Evolutionary conservation across 2,888 invertebrate species (phyloP).

Genomic region (Luffia ferchaultella): DNA sequence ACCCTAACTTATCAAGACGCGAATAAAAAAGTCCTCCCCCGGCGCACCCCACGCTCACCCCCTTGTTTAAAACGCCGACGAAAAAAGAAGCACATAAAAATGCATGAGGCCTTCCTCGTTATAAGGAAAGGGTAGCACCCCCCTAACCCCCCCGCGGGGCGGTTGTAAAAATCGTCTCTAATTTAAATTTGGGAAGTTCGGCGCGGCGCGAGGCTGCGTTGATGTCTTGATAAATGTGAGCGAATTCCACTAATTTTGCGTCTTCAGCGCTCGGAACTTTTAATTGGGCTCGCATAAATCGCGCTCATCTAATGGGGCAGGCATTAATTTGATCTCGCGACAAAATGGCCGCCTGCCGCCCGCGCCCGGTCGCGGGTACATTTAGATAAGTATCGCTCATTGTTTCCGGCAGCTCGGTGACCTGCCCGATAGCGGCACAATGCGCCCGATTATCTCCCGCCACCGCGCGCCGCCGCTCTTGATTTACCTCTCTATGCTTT

Average conservation of each 20-base stretch:
- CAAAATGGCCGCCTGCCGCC: conserved; percentile 40
- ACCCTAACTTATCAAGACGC: conserved; percentile 69
- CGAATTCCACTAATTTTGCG: conserved; percentile 61
- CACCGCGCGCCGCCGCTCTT: neutral
- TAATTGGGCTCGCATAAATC: conserved; percentile 63
- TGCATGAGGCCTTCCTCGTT: conserved; percentile 69
- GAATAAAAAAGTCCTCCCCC: conserved; percentile 65
- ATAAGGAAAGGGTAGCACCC: conserved; percentile 60
- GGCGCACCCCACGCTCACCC: conserved; percentile 57
- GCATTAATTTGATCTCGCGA: conserved; percentile 54
- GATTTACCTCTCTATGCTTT: neutral
- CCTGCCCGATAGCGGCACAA: conserved; percentile 14
- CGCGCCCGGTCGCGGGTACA: conserved; percentile 23
- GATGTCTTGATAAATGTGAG: conserved; percentile 65
- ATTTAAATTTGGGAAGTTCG: conserved; percentile 68
- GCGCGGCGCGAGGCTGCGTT: conserved; percentile 56
- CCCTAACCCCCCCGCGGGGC: conserved; percentile 41
- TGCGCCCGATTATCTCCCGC: conserved; percentile 10
- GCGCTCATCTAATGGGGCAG: conserved; percentile 42
- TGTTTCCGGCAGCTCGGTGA: conserved; percentile 32
- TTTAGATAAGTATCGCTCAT: conserved; percentile 58
- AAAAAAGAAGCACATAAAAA: conserved; percentile 70
- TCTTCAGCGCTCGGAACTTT: conserved; percentile 57
- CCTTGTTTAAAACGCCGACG: conserved; percentile 68
- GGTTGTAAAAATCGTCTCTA: conserved; percentile 68